Evolutionary conservation across 1,140 invertebrate genomes (phyloP).

Genomic region (Apis florea): DNA sequence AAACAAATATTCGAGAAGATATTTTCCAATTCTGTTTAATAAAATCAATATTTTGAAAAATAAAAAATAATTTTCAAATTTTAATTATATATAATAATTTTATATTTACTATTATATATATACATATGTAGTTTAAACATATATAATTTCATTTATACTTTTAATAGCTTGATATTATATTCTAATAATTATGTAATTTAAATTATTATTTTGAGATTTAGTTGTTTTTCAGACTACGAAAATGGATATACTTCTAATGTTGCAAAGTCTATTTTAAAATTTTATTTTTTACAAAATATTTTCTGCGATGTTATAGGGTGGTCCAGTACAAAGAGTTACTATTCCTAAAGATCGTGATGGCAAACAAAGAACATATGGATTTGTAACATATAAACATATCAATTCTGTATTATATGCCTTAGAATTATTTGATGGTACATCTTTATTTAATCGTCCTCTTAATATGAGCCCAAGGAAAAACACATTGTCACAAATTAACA

Average conservation of each 20-base stretch:
- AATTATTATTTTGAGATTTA: neutral
- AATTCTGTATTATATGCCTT: constrained; percentile 88
- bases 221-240: neutral
- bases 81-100: too few relatives aligned
- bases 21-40: constrained; percentile 14
- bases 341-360: constrained; percentile 88
- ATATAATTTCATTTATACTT: neutral
- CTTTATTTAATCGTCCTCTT: constrained; percentile 80
- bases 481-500: constrained; percentile 26
- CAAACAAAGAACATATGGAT: constrained; percentile 85
- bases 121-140: too few relatives aligned
- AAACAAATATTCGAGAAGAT: neutral
- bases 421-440: constrained; percentile 84
- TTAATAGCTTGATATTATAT: too few relatives aligned
- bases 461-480: constrained; percentile 76
- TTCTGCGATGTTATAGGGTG: constrained; percentile 81
- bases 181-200: too few relatives aligned
- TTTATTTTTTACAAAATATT: neutral
- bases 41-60: constrained; percentile 26
- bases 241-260: neutral
- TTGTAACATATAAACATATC: constrained; percentile 87
- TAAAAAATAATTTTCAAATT: neutral
- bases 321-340: constrained; percentile 87
- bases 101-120: neutral
- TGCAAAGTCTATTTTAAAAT: neutral